phyloP scores from a whole-genome alignment of 2,888 invertebrate genomes.

The Chrysopilus asiliformis region DNA sequence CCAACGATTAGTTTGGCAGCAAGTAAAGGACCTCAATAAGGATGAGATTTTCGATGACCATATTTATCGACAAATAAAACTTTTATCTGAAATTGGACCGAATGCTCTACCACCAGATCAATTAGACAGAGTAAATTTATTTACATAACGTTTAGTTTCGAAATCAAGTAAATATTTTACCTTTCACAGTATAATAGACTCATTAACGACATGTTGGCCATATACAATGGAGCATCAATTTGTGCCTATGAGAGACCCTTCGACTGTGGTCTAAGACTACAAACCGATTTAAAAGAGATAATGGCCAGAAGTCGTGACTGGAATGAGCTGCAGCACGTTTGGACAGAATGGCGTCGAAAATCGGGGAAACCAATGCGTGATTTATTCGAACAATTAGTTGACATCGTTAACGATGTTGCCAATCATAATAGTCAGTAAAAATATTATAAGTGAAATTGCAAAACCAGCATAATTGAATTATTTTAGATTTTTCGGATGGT shows the following conservation, averaged over 20 bases:
- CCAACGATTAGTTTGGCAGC: slow-evolving; percentile 65
- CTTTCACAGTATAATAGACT: slow-evolving; percentile 62
- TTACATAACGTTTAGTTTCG: slow-evolving; percentile 1
- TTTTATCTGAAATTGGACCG: slow-evolving; percentile 69
- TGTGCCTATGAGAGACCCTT: slow-evolving; percentile 77
- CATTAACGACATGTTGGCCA: slow-evolving; percentile 77
- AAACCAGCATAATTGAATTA: slow-evolving; percentile 10
- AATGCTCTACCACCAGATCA: slow-evolving; percentile 72
- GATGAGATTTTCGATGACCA: slow-evolving; percentile 53
- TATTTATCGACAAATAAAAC: slow-evolving; percentile 57
- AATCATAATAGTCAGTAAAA: slow-evolving; percentile 56
- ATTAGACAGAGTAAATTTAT: slow-evolving; percentile 55
- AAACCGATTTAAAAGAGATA: slow-evolving; percentile 61
- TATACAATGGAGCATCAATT: slow-evolving; percentile 73
- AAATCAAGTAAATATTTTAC: background rate
- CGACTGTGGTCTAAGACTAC: slow-evolving; percentile 64
- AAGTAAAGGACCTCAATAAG: slow-evolving; percentile 56
- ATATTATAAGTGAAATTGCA: background rate
- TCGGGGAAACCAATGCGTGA: slow-evolving; percentile 69
- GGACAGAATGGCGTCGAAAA: slow-evolving; percentile 83
- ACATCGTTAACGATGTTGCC: slow-evolving; percentile 68
- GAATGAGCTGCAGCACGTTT: slow-evolving; percentile 75
- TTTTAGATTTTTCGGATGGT: slow-evolving; percentile 69
- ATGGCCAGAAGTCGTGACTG: slow-evolving; percentile 75
- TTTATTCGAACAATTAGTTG: slow-evolving; percentile 64